Base-by-base conservation (phyloP, 2,888 invertebrate genomes). In the Opisthograptis luteolata region DNA sequence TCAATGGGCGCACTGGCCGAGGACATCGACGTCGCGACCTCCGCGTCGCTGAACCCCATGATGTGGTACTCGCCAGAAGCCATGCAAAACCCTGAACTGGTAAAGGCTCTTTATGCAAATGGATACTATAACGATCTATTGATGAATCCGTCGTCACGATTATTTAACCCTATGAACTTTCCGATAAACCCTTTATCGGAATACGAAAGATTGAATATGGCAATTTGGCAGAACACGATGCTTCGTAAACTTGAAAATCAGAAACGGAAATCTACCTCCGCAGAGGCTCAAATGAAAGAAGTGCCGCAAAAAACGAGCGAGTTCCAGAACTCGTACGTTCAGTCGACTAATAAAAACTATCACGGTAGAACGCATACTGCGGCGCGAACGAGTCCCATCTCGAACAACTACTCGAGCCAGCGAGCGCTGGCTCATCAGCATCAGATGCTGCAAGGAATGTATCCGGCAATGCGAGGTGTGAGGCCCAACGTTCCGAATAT, bases 211-310 rank as follows among this genome's bases (percentile, higher is more conserved):
- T 74, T 93, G 62, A 93, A 93, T 62, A 80, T 93, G 61, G 93
- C 93, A 0, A 91, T 94, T 89, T 94, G 95, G 94, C 94, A 95
- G 66, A 94, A 95, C 72, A 92, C 93, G 1, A 90, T 94, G 84
- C 30, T 34, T 7, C 40, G 45, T 14, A 37, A 43, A n/a, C 27
- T 39, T 37, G 24, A 30, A 0, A 66, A 80, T 2, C 90, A 89
- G 50, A 75, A 87, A 41, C 66, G 83, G 6, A 87, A 89, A 62
- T 63, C 73, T 19, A 67, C 60, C 30, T 46, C 75, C 20, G 64
- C 73, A 55, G 78, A 80, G 32, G 73, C 81, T 1, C 82, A 79
- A 50, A 77, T 79, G 74, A 84, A 86, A 60, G 87, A 90, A 22
- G 55, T 78, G 28, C 60, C 78, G 3, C 75, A 84, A 0, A 86